phyloP scores from a whole-genome alignment of 2,888 invertebrate genomes.

The Epinotia bilunana region DNA sequence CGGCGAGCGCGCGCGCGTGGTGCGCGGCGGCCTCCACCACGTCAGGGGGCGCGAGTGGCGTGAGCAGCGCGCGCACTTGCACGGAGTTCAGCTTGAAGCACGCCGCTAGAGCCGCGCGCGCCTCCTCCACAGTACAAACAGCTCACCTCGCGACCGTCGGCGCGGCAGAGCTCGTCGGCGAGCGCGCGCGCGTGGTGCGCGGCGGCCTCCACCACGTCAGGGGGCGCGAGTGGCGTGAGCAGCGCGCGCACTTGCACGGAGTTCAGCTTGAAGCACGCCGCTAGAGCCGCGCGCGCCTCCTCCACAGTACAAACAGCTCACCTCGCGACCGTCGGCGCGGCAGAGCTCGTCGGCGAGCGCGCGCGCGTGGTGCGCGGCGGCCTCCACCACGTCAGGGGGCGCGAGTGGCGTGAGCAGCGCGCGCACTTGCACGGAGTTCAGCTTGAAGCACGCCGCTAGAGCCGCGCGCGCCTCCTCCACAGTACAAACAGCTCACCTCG shows the following conservation, averaged over 20 bases:
- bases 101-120: constrained; percentile 94
- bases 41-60: constrained; percentile 82
- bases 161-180: constrained; percentile 95
- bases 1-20: constrained; percentile 95
- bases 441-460: constrained; percentile 96
- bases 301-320: constrained; percentile 71
- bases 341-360: constrained; percentile 96
- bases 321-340: constrained; percentile 92
- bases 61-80: constrained; percentile 93
- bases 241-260: constrained; percentile 96
- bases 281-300: constrained; percentile 94
- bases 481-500: constrained; percentile 56
- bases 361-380: constrained; percentile 91
- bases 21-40: constrained; percentile 88
- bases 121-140: constrained; percentile 86
- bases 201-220: constrained; percentile 87
- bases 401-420: constrained; percentile 88
- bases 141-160: constrained; percentile 89
- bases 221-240: constrained; percentile 84
- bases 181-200: constrained; percentile 93
- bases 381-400: constrained; percentile 86
- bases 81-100: constrained; percentile 99
- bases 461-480: constrained; percentile 94
- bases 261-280: constrained; percentile 98
- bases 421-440: constrained; percentile 97